Conservation (phyloP, 1,140 invertebrate genomes). For the Sipha flava region DNA sequence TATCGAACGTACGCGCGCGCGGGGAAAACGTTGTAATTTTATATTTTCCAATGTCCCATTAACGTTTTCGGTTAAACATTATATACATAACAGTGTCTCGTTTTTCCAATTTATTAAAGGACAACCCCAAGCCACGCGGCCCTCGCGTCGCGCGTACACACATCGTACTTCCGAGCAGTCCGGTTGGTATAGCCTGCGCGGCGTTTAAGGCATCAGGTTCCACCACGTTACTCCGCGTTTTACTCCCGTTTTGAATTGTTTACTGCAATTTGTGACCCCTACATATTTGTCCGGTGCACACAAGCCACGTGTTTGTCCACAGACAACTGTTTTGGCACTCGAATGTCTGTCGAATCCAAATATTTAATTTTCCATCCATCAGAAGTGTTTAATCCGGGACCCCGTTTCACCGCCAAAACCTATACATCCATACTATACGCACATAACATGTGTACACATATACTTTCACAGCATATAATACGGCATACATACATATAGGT, state of each 20-base stretch:
- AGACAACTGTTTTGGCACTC: not conserved
- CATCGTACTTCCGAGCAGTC: no score
- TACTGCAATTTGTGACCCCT: slow-evolving; percentile 3
- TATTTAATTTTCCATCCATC: not conserved
- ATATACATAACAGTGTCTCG: not conserved
- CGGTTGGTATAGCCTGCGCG: not conserved
- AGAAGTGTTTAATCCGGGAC: not conserved
- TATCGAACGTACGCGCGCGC: not conserved
- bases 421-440: no score
- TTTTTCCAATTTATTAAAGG: not conserved
- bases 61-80: not conserved
- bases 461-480: not conserved
- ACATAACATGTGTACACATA: not conserved
- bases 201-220: not conserved
- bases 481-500: not conserved
- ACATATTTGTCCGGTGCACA: not conserved
- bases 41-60: not conserved
- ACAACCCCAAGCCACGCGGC: not conserved
- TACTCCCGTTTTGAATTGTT: not conserved
- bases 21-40: slow-evolving; percentile 8
- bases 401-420: not conserved
- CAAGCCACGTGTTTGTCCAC: not conserved
- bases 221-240: not conserved
- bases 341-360: slow-evolving; percentile 3
- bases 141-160: not conserved